Evolutionary conservation across 2,797 vertebrate species (phyloP).

Genomic region (Phataginus tetradactyla): DNA sequence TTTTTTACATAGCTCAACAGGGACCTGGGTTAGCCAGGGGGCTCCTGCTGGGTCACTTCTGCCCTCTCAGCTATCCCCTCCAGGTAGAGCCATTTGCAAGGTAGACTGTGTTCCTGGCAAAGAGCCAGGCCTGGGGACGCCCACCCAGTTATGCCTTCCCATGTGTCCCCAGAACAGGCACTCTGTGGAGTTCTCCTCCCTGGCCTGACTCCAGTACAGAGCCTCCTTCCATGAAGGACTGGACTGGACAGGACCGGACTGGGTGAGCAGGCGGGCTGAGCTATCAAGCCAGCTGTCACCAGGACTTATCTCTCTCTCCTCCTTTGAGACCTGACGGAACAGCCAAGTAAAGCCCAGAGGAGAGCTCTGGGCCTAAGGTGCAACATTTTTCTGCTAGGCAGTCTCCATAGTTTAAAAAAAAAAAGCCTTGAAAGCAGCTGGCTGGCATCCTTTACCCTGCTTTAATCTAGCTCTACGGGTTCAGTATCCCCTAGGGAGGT

Average conservation of each 20-base stretch:
- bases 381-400: neutral
- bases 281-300: neutral
- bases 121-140: neutral
- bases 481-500: neutral
- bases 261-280: too few relatives aligned
- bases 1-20: constrained; percentile 73
- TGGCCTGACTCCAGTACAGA: neutral
- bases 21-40: constrained; percentile 1
- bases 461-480: neutral
- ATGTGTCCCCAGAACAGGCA: neutral
- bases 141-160: neutral
- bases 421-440: neutral
- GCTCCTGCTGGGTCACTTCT: neutral
- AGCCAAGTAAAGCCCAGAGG: neutral
- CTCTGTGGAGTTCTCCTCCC: neutral
- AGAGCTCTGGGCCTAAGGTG: neutral
- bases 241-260: neutral
- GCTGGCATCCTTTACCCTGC: neutral
- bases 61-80: neutral
- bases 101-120: neutral
- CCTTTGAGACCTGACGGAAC: neutral
- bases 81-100: neutral
- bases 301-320: neutral
- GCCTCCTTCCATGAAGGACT: neutral
- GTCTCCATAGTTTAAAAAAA: neutral